A percentile compares a stretch with the other conserved stretches of the same genome.
Conservation (phyloP, 2,113 vertebrate species). For the Vimba vimba region DNA sequence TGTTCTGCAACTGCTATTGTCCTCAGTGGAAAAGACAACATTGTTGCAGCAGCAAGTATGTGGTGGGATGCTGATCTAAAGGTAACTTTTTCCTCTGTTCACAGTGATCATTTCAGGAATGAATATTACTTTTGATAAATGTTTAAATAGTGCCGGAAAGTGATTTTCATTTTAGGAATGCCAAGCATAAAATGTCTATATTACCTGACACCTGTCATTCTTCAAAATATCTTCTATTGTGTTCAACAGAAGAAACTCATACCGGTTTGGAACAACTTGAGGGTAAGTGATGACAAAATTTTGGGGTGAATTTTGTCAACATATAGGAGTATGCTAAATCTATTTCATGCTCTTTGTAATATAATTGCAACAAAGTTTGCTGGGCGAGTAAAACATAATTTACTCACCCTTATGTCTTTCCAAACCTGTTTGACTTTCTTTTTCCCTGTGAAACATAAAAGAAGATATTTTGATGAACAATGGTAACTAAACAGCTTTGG, state of each 20-base stretch:
- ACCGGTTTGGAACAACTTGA: too few species aligned
- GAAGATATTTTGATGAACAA: not conserved
- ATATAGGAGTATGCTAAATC: too few species aligned
- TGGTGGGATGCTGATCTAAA: constrained; percentile 12
- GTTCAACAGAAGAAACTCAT: too few species aligned
- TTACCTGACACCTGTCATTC: not conserved
- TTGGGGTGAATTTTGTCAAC: too few species aligned
- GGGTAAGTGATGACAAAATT: too few species aligned
- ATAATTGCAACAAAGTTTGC: too few species aligned
- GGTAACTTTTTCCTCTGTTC: not conserved
- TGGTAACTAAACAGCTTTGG: not conserved
- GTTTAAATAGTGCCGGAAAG: not conserved
- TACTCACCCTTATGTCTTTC: not conserved
- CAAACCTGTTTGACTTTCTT: not conserved
- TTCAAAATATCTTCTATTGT: too few species aligned
- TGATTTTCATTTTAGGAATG: not conserved
- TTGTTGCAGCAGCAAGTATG: not conserved
- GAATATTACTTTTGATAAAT: not conserved
- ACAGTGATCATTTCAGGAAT: not conserved
- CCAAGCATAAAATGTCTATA: not conserved
- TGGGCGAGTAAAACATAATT: too few species aligned
- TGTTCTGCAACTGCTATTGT: constrained; percentile 29
- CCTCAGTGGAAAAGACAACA: not conserved
- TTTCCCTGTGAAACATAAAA: not conserved
- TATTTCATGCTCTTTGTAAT: too few species aligned